Evolutionary conservation across 2,113 vertebrate genomes (phyloP).

Genomic region (Mugil cephalus): DNA sequence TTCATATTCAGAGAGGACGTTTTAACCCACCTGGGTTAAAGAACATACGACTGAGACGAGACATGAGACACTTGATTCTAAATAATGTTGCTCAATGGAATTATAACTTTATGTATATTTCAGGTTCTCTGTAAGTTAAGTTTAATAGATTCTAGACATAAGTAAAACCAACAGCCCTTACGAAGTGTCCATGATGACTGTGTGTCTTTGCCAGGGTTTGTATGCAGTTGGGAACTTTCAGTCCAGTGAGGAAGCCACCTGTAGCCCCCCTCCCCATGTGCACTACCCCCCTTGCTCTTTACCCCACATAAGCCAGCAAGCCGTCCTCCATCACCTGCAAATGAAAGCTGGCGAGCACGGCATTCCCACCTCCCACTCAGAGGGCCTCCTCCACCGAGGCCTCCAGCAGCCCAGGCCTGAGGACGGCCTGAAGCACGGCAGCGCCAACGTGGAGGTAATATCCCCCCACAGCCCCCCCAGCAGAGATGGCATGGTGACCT

Average conservation of each 20-base stretch:
- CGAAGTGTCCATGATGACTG: no score
- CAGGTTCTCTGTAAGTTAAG: no score
- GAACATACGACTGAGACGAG: no score
- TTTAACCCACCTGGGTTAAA: no score
- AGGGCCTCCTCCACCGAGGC: constrained; percentile 90
- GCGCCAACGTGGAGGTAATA: constrained; percentile 69
- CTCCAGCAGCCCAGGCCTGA: constrained; percentile 87
- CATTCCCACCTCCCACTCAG: constrained; percentile 86
- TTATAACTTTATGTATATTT: no score
- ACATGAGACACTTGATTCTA: no score
- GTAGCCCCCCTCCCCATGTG: constrained; percentile 67
- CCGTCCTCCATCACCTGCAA: constrained; percentile 87
- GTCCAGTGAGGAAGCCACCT: constrained; percentile 87
- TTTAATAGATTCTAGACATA: no score
- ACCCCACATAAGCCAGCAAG: constrained; percentile 91
- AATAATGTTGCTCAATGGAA: no score
- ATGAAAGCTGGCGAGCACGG: constrained; percentile 87
- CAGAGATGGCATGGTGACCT: constrained; percentile 87
- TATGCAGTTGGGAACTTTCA: constrained; percentile 97
- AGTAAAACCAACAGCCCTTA: no score
- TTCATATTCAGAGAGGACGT: no score
- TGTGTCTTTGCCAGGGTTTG: constrained; percentile 85
- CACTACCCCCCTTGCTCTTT: constrained; percentile 87
- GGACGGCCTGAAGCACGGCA: constrained; percentile 88
- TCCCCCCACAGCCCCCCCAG: constrained; percentile 54